Percentiles rank a stretch among this genome's conserved stretches.
Evolutionary conservation across 2,797 vertebrate species (phyloP).

Genomic region (Hyperoplus lanceolatus): DNA sequence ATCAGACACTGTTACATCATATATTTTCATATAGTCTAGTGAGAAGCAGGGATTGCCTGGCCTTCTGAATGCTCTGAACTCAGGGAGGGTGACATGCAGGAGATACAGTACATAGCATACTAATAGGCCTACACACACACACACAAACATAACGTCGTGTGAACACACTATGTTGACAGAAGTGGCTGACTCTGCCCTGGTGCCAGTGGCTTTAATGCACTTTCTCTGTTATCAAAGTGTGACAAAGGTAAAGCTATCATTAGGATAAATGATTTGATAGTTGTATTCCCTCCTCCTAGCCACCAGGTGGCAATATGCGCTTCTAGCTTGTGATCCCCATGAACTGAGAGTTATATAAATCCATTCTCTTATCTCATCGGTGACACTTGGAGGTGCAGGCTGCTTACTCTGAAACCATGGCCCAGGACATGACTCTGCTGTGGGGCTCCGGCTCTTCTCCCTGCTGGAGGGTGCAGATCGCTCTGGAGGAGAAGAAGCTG

Average conservation of each 20-base stretch:
- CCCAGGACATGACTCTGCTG: conserved; percentile 70
- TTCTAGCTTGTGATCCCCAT: neutral
- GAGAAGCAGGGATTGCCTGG: conserved; percentile 72
- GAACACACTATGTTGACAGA: neutral
- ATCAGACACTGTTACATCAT: neutral
- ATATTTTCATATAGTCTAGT: neutral
- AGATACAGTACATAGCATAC: conserved; percentile 44
- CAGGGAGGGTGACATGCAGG: conserved; percentile 82
- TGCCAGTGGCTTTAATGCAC: too few relatives aligned
- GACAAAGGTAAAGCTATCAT: too few relatives aligned
- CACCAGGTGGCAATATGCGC: conserved; percentile 17
- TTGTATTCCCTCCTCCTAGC: neutral
- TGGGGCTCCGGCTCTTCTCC: conserved; percentile 80
- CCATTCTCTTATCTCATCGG: neutral
- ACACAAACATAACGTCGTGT: too few relatives aligned
- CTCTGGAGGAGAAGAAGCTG: conserved; percentile 80
- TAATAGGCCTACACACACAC: neutral
- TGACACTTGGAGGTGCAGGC: neutral
- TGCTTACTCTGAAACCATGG: conserved; percentile 49
- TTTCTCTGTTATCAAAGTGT: too few relatives aligned
- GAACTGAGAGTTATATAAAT: neutral
- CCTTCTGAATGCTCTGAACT: conserved; percentile 66
- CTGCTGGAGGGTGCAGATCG: conserved; percentile 81
- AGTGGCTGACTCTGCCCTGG: neutral
- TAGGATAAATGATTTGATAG: too few relatives aligned